Evolutionary conservation across 2,797 vertebrate genomes (phyloP).

Genomic region (Apodemus agrarius): DNA sequence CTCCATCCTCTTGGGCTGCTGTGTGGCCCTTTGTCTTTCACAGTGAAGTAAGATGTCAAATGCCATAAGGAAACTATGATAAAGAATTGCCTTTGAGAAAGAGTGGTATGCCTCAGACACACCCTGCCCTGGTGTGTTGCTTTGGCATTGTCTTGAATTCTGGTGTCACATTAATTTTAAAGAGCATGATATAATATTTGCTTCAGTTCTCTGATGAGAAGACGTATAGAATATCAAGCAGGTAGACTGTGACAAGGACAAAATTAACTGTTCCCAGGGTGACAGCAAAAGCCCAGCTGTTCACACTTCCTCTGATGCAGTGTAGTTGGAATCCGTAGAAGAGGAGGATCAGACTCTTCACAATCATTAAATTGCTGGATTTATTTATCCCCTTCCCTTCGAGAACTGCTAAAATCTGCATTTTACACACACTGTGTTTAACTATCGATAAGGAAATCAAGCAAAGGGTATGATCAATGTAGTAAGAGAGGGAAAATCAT

Average conservation of each 20-base stretch:
- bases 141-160: neutral
- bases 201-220: constrained; percentile 60
- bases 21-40: neutral
- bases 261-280: constrained; percentile 62
- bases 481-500: neutral
- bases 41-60: neutral
- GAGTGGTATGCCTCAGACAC: neutral
- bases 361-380: neutral
- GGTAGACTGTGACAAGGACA: constrained; percentile 53
- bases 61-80: neutral
- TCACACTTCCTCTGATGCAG: neutral
- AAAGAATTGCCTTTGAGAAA: constrained; percentile 10
- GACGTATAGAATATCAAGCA: constrained; percentile 57
- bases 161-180: constrained; percentile 43
- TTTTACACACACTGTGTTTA: neutral
- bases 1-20: neutral
- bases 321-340: accelerated
- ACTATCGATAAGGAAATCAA: constrained; percentile 34
- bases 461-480: neutral
- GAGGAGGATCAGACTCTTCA: neutral
- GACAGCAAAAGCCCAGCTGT: constrained; percentile 52
- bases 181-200: constrained; percentile 47
- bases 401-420: constrained; percentile 35
- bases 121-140: neutral
- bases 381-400: constrained; percentile 44